Base-by-base conservation (phyloP, 2,888 invertebrate genomes). In the Amblyjoppa fuscipennis region DNA sequence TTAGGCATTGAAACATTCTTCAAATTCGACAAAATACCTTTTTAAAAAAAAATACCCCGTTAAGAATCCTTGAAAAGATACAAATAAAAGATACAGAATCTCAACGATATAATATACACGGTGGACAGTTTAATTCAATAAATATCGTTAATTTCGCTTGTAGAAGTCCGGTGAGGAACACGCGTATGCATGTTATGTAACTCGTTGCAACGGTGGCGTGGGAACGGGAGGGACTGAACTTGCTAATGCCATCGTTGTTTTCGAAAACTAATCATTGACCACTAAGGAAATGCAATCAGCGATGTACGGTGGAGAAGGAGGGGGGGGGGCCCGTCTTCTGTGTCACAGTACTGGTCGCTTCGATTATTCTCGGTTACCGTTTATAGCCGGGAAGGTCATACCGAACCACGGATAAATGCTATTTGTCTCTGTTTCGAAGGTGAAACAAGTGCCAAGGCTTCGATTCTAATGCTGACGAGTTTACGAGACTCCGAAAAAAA, bases 281-380 rank as follows among this genome's bases (percentile, higher is more conserved):
- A 20, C 25, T 38, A 41, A 25, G 38, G 41, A 59, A 59, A 59
- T 59, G 25, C 59, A 73, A 49, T 41, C 38, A 56, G 53, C 38
- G 38, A 59, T 25, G 2, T 41, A 28, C 11, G 56, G 38, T 34
- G 71, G 38, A 38, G 9, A 4, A 38, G 38, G 38, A 31, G 34
- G 20, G 20, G 20, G 34, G 56, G 56, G 9, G 73, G 73, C 56
- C 59, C 73, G 59, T 71, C 71, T 38, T 53, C 6, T 13, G 28
- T 11, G 71, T 59, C 38, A 38, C 28, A 41, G 41, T 41, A 66
- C 51, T 28, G 45, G 61, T n/a, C 49, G 31, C n/a, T 31, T 64
- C 49, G 34, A 53, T 76, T 76, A 51, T 76, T 66, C 51, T 66
- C 51, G 38, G 51, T 66, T 38, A 34, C 53, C 25, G 34, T 51